phyloP scores from a whole-genome alignment of 2,797 vertebrate species.

The Hydrocynus forskahlii region DNA sequence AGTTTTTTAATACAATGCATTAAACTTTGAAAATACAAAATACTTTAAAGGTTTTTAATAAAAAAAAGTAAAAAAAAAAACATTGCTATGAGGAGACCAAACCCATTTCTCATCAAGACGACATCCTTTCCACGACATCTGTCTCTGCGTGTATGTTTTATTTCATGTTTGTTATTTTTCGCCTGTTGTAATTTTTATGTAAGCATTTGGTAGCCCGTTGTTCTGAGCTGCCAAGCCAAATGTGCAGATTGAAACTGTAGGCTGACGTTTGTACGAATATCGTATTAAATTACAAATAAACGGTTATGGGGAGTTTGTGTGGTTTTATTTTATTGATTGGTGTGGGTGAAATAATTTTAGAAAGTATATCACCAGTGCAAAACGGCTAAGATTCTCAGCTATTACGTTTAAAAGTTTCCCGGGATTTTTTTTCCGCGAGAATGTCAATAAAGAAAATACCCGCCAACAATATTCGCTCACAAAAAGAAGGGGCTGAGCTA shows the following conservation, averaged over 20 bases:
- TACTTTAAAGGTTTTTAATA: too few relatives aligned
- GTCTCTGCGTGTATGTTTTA: not conserved
- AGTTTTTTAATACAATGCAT: conserved; percentile 43
- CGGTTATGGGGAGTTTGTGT: conserved; percentile 36
- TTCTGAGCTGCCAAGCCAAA: conserved; percentile 5
- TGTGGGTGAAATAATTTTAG: not conserved
- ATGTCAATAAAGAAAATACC: conserved; percentile 53
- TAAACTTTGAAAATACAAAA: conserved; percentile 16
- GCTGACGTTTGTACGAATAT: conserved; percentile 17
- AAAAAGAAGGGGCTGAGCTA: not conserved
- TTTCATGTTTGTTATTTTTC: not conserved
- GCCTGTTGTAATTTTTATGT: conserved; percentile 13
- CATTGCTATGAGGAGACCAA: conserved; percentile 3
- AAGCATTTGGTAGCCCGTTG: not conserved
- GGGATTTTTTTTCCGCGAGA: conserved; percentile 63
- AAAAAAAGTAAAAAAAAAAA: not conserved
- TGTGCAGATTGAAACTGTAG: conserved; percentile 10
- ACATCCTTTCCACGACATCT: not conserved
- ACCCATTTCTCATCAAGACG: not conserved
- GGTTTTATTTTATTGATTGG: not conserved
- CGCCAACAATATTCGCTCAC: conserved; percentile 54
- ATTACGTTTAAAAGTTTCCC: conserved; percentile 48
- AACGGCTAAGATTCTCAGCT: not conserved
- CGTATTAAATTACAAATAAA: conserved; percentile 38
- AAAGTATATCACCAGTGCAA: not conserved